A percentile compares a stretch with the other conserved stretches of the same genome.
These are phyloP conservation scores for Papilio polyxenes DNA, from an alignment of 1,140 invertebrate genomes.

Conservation along the genomic window DNA sequence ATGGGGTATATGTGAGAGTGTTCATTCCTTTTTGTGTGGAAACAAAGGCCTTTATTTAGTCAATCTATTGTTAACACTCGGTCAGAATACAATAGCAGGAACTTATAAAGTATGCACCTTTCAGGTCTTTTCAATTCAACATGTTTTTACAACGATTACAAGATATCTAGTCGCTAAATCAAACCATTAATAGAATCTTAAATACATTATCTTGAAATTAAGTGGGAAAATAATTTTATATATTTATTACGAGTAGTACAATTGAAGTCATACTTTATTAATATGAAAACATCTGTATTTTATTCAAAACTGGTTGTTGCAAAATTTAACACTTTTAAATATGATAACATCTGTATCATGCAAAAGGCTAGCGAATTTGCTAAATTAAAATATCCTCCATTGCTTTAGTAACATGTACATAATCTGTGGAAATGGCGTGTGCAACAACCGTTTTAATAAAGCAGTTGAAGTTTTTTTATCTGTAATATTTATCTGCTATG, in stretches of 20 bases:
- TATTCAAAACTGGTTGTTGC: neutral
- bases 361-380: neutral
- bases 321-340: neutral
- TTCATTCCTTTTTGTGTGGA: too few relatives aligned
- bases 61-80: too few relatives aligned
- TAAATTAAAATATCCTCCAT: neutral
- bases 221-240: too few relatives aligned
- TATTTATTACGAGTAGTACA: neutral
- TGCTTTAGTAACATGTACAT: neutral
- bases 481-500: neutral
- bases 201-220: too few relatives aligned
- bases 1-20: too few relatives aligned
- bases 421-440: neutral
- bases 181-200: too few relatives aligned
- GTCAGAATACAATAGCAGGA: too few relatives aligned
- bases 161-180: too few relatives aligned
- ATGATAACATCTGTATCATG: neutral
- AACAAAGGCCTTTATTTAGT: too few relatives aligned
- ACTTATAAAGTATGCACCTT: too few relatives aligned
- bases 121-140: too few relatives aligned
- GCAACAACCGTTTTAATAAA: neutral
- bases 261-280: neutral
- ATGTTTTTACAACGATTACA: too few relatives aligned
- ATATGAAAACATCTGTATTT: neutral
- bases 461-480: neutral